Evolutionary conservation across 2,888 invertebrate species (phyloP), one percentile per base, ranked within the genome.

Genomic region (Lobophora halterata): DNA sequence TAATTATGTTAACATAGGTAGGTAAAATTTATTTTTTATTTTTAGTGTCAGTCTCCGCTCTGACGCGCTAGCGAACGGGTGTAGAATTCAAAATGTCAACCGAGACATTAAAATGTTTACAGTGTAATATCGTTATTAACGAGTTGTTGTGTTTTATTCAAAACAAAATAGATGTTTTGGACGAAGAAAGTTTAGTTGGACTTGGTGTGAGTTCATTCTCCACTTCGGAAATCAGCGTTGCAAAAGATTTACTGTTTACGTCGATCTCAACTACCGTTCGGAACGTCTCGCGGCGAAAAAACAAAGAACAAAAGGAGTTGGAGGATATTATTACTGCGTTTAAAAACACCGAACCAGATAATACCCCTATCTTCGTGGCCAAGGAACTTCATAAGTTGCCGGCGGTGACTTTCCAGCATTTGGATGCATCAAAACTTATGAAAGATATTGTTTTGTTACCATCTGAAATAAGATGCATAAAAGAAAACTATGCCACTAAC

Each of bases 241-340:
- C 24, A 1, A 25, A 25, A 7, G 10, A 25, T 12, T 25, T 20
- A 13, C 9, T 29, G 35, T 26, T n/a, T 20, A 7, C 14, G 14
- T 21, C 31, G 7, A 31, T 23, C 4, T 14, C 31, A 14, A 31
- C 31, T 14, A 28, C 28, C 18, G 6, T 11, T n/a, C 18, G 12
- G 19, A 28, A 28, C 6, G 10, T 28, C 3, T 18, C 28, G 19
- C 18, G 28, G 11, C 28, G 28, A 3, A 28, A 28, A 19, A 19
- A 28, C 19, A 28, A 28, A 11, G 19, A 28, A 12, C 28, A 28
- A 6, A 24, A 17, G 13, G 12, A 13, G n/a, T 1, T 25, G 41
- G 28, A 43, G 46, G 53, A 55, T 30, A 43, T 35, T 0, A 9
- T 27, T 39, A 23, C 43, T 56, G 37, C 51, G 31, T 54, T 9